A percentile compares a stretch with the other conserved stretches of the same genome.
phyloP scores from a whole-genome alignment of 2,113 vertebrate species.

The Silurus meridionalis region DNA sequence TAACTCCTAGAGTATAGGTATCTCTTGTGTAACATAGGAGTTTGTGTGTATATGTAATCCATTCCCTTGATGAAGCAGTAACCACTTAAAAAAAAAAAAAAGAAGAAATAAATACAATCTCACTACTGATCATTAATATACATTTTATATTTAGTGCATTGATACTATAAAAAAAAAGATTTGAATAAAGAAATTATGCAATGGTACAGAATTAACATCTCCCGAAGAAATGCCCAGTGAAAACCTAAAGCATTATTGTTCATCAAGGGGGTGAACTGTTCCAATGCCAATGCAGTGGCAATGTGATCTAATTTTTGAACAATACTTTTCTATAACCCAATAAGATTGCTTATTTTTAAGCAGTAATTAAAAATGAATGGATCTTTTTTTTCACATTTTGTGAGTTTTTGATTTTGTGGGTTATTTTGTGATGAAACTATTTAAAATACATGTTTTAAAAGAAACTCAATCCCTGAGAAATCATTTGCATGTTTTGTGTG shows the following conservation, averaged over 20 bases:
- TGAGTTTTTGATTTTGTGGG: constrained; percentile 52
- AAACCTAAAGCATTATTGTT: constrained; percentile 37
- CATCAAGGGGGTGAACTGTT: constrained; percentile 54
- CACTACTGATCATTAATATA: neutral
- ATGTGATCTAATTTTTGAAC: constrained; percentile 48
- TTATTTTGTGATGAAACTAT: constrained; percentile 61
- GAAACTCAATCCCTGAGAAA: constrained; percentile 59
- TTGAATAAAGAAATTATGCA: neutral
- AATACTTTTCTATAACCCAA: constrained; percentile 56
- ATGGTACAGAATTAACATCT: neutral
- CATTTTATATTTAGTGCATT: neutral
- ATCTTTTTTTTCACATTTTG: constrained; percentile 54
- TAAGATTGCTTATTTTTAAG: constrained; percentile 62
- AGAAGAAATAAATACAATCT: neutral
- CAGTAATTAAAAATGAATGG: constrained; percentile 54
- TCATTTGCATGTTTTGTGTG: constrained; percentile 60
- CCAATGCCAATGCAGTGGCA: constrained; percentile 54
- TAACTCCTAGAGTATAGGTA: constrained; percentile 23
- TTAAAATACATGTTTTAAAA: constrained; percentile 65
- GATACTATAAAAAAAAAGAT: neutral
- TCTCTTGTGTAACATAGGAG: constrained; percentile 25
- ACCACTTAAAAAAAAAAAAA: constrained; percentile 29
- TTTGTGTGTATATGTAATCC: constrained; percentile 47
- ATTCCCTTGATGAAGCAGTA: constrained; percentile 52
- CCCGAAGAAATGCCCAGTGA: neutral